Base-by-base conservation (phyloP, 2,113 vertebrate species). In the Eudorcas thomsonii region DNA sequence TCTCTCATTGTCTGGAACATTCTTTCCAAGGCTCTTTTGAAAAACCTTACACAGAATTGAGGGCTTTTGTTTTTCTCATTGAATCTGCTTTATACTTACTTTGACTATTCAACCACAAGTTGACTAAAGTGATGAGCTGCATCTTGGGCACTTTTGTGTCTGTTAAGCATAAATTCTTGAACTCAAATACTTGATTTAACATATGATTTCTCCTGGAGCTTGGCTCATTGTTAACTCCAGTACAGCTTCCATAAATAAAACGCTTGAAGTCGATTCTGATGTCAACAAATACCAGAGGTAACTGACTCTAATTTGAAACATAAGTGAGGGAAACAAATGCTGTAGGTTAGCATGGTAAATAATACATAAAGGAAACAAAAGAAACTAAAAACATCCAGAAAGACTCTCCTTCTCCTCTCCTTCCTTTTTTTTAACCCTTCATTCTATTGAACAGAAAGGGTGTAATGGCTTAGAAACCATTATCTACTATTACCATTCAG, bases 191-290 rank as follows among this genome's bases (percentile, higher is more conserved):
- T 90, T 82, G 48, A 85, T 55, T 91, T 88, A 78, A 80, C 19
- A 7, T 26, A 67, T n/a, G 21, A 86, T 67, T 94, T 97, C 25
- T 50, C 62, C 82, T 89, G 81, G 82, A 92, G 64, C 8, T 60
- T 83, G 33, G 64, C 23, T 88, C 77, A 87, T 43, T 90, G 19
- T 83, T 95, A 94, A 92, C 17, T 92, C 19, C 28, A 86, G 67
- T 60, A 85, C n/a, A 83, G 60, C 78, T 86, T 94, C 55, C 90
- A 87, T 71, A 97, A 97, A 81, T 94, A 98, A 96, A 93, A 96
- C 64, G 67, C 30, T 33, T 92, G 36, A 90, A 90, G 87, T 96
- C 28, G 43, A 80, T 78, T 81, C 85, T 84, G 89, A 93, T 67
- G 78, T 90, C 78, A 92, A 94, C 90, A 96, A 94, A 89, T 84